Evolutionary conservation across 2,888 invertebrate species (phyloP).

Genomic region (Thereva unica): DNA sequence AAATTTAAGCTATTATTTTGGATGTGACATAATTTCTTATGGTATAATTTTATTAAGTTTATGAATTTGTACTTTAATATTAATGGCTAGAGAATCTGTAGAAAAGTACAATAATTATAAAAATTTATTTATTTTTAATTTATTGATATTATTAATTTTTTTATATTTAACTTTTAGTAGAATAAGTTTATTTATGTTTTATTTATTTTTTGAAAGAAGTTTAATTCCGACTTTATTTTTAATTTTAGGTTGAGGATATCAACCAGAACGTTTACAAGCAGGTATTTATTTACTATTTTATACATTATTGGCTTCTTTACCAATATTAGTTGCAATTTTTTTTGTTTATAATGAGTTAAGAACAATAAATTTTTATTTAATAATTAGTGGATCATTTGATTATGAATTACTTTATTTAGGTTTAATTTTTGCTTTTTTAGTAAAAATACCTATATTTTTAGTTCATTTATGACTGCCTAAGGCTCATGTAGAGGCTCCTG

Average conservation of each 20-base stretch:
- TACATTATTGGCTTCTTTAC: conserved; percentile 70
- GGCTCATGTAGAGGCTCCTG: too few species aligned
- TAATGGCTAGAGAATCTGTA: conserved; percentile 62
- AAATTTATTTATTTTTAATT: conserved; percentile 62
- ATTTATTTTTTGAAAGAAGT: conserved; percentile 72
- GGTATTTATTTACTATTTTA: conserved; percentile 71
- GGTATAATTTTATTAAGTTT: conserved; percentile 62
- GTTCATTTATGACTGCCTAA: too few species aligned
- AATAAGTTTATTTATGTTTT: conserved; percentile 68
- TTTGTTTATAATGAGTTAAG: conserved; percentile 49
- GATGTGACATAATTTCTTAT: conserved; percentile 62
- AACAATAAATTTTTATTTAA: conserved; percentile 62
- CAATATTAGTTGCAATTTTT: conserved; percentile 54
- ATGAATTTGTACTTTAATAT: conserved; percentile 66
- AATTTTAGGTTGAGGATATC: conserved; percentile 71
- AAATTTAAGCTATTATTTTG: conserved; percentile 59
- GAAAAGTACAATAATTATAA: conserved; percentile 59
- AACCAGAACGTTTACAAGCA: conserved; percentile 70
- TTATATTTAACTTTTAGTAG: conserved; percentile 64
- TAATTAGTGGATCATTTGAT: conserved; percentile 58
- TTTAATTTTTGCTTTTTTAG: too few species aligned
- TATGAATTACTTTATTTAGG: conserved; percentile 61
- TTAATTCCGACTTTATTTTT: conserved; percentile 70
- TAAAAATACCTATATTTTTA: too few species aligned
- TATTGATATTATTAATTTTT: conserved; percentile 62